Base-by-base conservation (phyloP, 2,888 invertebrate species). In the Eulithis prunata region DNA sequence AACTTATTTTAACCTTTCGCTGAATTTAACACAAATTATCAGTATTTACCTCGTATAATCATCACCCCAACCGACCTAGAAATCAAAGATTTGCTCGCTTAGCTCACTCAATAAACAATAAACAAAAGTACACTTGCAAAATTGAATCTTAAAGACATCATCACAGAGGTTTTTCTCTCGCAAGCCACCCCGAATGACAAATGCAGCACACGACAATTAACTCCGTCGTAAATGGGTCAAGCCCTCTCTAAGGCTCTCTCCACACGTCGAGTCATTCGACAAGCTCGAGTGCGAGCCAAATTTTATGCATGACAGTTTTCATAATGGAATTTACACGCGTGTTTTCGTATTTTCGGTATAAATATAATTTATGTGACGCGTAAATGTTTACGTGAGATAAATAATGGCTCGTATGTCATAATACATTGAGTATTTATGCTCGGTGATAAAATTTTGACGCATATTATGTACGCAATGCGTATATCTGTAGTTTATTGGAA, bases 181-280 rank as follows among this genome's bases (percentile, higher is more conserved):
- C 14, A 14, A 14, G 38, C 41, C 14, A 21, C 14, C 13, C 28
- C 12, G 5, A 47, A 38, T 61, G 60, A 38, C 60, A n/a, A 4
- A 46, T 53, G 36, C 54, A 54, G 32, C 45, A 36, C 43, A 10
- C 36, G 71, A 80, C 84, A 84, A 84, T 84, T 81, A 84, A 78
- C 77, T 74, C 76, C 68, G 71, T 63, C 72, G 70, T 66, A 85
- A 80, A 73, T 83, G 75, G 88, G 88, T 89, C 88, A 85, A 87
- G 84, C 75, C 69, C 72, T 61, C 77, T 78, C 72, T 70, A 69
- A 71, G 68, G 76, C 66, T 69, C 66, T 45, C 67, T 63, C 53
- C 57, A 63, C 67, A 60, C 77, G 78, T 68, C 80, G 78, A 78
- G 75, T 81, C 80, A 85, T 83, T 78, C 78, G 79, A 76, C 77